Base-by-base conservation (phyloP, 1,140 invertebrate species). In the Holcopasites calliopsidis region DNA sequence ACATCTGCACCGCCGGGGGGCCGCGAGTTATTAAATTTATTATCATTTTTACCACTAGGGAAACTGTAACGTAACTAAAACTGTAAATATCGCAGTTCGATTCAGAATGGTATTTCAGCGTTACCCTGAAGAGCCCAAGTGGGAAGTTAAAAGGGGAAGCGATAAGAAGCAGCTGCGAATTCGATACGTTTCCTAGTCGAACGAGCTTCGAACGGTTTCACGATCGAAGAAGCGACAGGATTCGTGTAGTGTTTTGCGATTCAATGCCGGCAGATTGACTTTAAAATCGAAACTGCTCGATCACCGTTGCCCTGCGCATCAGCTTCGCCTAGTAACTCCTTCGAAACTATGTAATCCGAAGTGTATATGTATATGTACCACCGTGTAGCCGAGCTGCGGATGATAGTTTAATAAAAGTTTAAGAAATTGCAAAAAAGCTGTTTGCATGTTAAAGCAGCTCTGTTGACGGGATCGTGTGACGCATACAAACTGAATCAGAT, bases 361-460 rank as follows among this genome's bases (percentile, higher is more conserved):
- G 13, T 50, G 44, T 31, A 38, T 52, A 38, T 44, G 18, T 10
- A 44, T 44, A 44, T n/a, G n/a, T 13, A 13, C 55, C 31, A 4
- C 11, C 26, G 28, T 23, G 61, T 50, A 49, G 21, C 40, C n/a
- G 16, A 4, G 23, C 16, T 52, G 55, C 44, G 38, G 64, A 74
- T 28, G 71, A 66, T 74, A 66, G 61, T 74, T 74, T 42, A 44
- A 66, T 74, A 65, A 74, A 65, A 74, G 71, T 66, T 74, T n/a
- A 44, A 65, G 50, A 54, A 40, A 74, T 74, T 55, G 61, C 38
- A 21, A n/a, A 44, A 52, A 66, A 74, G 49, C 38, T 74, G 61
- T 74, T 74, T 74, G 61, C 71, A 74, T 74, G 65, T 65, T 74
- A 65, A 74, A 74, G 38, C 28, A 26, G 38, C 33, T 35, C 31